Evolutionary conservation across 2,888 invertebrate species (phyloP).

Genomic region (Drosophila barbarae): DNA sequence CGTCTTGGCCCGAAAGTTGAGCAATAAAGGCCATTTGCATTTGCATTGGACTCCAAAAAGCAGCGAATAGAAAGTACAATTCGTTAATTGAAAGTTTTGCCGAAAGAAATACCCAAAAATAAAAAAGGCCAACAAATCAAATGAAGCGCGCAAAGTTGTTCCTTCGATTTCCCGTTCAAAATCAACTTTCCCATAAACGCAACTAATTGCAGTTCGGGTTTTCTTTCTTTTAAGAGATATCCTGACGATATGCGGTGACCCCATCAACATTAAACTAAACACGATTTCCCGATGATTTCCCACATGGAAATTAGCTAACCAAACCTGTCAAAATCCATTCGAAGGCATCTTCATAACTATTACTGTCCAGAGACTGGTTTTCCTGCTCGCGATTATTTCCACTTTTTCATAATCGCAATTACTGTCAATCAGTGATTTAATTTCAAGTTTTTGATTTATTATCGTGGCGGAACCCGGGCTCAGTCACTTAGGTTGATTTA

Average conservation of each 20-base stretch:
- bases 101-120: slow-evolving; percentile 18
- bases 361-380: slow-evolving; percentile 38
- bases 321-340: slow-evolving; percentile 67
- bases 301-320: slow-evolving; percentile 40
- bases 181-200: slow-evolving; percentile 29
- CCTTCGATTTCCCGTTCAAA: slow-evolving; percentile 24
- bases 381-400: slow-evolving; percentile 25
- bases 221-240: neutral
- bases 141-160: slow-evolving; percentile 29
- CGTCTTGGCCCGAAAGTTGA: slow-evolving; percentile 52
- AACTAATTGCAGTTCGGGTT: slow-evolving; percentile 19
- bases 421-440: slow-evolving; percentile 31
- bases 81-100: slow-evolving; percentile 45
- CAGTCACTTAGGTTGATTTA: slow-evolving; percentile 14
- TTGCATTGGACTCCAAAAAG: slow-evolving; percentile 54
- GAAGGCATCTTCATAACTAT: slow-evolving; percentile 68
- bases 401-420: slow-evolving; percentile 34
- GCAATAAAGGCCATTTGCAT: slow-evolving; percentile 72
- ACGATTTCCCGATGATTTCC: slow-evolving; percentile 17
- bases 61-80: slow-evolving; percentile 48
- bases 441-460: slow-evolving; percentile 33
- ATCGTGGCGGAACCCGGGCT: slow-evolving; percentile 10
- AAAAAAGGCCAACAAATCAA: slow-evolving; percentile 25
- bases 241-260: slow-evolving; percentile 18
- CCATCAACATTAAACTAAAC: slow-evolving; percentile 49